phyloP scores from a whole-genome alignment of 2,888 invertebrate species.

The Philhelius pedissequus region DNA sequence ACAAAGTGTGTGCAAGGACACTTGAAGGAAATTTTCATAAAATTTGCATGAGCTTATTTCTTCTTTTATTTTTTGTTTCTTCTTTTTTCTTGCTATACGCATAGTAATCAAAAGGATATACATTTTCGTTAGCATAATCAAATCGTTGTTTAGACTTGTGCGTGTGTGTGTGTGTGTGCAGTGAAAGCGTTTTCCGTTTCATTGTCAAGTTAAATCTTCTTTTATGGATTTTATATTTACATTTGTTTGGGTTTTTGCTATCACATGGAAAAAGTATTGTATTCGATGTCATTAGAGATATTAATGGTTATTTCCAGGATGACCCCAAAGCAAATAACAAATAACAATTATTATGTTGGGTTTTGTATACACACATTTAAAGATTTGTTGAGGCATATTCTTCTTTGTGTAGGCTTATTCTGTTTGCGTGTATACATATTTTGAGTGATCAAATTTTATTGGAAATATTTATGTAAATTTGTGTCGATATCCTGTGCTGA shows the following conservation, averaged over 20 bases:
- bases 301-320: conserved; percentile 14
- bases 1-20: conserved; percentile 25
- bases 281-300: conserved; percentile 15
- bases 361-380: too few species aligned
- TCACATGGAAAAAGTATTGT: conserved; percentile 2
- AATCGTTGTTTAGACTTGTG: not conserved
- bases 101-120: conserved; percentile 33
- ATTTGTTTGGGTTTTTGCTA: conserved; percentile 17
- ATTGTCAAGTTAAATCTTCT: conserved; percentile 22
- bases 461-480: too few species aligned
- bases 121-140: conserved; percentile 22
- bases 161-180: not conserved
- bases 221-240: conserved; percentile 11
- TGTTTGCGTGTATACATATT: too few species aligned
- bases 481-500: too few species aligned
- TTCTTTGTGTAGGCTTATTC: too few species aligned
- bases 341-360: not conserved
- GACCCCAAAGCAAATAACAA: not conserved
- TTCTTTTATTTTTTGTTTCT: not conserved
- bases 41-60: conserved; percentile 41
- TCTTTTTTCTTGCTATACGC: conserved; percentile 25
- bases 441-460: too few species aligned
- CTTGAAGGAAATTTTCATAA: conserved; percentile 38
- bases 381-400: too few species aligned
- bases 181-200: conserved; percentile 7